Percentiles rank a stretch among this genome's conserved stretches.
These are phyloP conservation scores for Drosophila watanabei DNA, from an alignment of 1,140 invertebrate genomes.

Conservation along the genomic window DNA sequence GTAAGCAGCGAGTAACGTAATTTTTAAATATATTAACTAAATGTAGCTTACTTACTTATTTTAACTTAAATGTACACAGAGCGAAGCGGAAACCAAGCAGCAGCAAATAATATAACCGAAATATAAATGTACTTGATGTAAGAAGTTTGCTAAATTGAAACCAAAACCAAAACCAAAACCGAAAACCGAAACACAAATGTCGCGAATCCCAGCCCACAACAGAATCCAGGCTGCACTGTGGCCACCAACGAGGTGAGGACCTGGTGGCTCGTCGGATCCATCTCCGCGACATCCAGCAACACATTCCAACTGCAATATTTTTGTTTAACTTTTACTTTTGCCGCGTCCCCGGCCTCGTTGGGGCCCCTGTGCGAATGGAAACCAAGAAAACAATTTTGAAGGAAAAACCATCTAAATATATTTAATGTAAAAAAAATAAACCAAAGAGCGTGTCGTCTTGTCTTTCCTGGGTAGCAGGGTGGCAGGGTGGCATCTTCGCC, in stretches of 20 bases:
- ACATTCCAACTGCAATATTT: constrained; percentile 76
- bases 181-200: constrained; percentile 45
- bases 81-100: constrained; percentile 34
- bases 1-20: constrained; percentile 74
- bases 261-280: neutral
- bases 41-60: constrained; percentile 82
- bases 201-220: constrained; percentile 42
- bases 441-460: constrained; percentile 39
- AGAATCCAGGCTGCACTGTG: constrained; percentile 21
- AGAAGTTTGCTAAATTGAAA: constrained; percentile 78
- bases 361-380: constrained; percentile 24
- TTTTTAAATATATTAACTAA: constrained; percentile 75
- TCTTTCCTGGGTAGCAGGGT: neutral
- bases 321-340: constrained; percentile 67
- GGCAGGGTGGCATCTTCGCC: constrained; percentile 10
- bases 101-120: constrained; percentile 54
- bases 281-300: constrained; percentile 17
- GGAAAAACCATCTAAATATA: constrained; percentile 83
- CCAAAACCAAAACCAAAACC: constrained; percentile 23
- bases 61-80: constrained; percentile 78
- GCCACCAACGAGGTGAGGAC: neutral
- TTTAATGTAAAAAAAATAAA: constrained; percentile 79
- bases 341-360: constrained; percentile 2
- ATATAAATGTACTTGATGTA: constrained; percentile 83
- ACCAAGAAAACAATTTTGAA: constrained; percentile 76